A percentile compares a stretch with the other conserved stretches of the same genome.
These are phyloP conservation scores for Gymnodraco acuticeps DNA, from an alignment of 2,797 vertebrate species.

Conservation along the genomic window DNA sequence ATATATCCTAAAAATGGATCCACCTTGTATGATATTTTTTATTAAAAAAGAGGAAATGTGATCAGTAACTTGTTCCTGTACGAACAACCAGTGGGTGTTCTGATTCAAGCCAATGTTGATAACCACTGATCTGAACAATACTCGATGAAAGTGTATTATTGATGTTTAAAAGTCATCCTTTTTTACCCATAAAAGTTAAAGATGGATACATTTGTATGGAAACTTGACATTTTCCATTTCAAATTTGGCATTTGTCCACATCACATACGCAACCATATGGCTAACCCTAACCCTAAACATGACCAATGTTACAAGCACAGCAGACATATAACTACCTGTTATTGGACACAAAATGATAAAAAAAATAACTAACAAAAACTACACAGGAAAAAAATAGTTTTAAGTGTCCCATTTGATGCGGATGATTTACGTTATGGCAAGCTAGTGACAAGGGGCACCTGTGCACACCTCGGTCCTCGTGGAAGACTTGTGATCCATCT, in stretches of 20 bases:
- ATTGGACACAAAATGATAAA: slow-evolving; percentile 18
- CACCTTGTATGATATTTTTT: not conserved
- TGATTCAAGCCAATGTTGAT: not conserved
- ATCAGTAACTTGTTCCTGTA: not conserved
- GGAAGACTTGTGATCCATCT: slow-evolving; percentile 61
- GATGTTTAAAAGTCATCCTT: not conserved
- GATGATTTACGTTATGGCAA: slow-evolving; percentile 25
- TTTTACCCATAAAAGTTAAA: slow-evolving; percentile 7
- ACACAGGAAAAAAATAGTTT: slow-evolving; percentile 17
- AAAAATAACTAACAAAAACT: not conserved
- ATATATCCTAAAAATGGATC: not conserved
- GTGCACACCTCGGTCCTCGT: slow-evolving; percentile 42
- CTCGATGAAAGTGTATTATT: not conserved
- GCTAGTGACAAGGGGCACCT: slow-evolving; percentile 43
- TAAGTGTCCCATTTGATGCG: slow-evolving; percentile 10
- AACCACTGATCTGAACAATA: not conserved
- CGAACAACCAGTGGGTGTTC: slow-evolving; percentile 19
- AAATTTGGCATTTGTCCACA: slow-evolving; percentile 13
- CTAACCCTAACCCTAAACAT: slow-evolving; percentile 14
- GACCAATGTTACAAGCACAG: not conserved
- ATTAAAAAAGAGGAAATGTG: not conserved
- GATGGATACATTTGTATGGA: not conserved
- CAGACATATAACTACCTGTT: not conserved
- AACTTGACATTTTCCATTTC: not conserved
- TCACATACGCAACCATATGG: slow-evolving; percentile 10